Percentiles rank a stretch among this genome's conserved stretches.
phyloP scores from a whole-genome alignment of 2,113 vertebrate species.

The Actinemys pallida region DNA sequence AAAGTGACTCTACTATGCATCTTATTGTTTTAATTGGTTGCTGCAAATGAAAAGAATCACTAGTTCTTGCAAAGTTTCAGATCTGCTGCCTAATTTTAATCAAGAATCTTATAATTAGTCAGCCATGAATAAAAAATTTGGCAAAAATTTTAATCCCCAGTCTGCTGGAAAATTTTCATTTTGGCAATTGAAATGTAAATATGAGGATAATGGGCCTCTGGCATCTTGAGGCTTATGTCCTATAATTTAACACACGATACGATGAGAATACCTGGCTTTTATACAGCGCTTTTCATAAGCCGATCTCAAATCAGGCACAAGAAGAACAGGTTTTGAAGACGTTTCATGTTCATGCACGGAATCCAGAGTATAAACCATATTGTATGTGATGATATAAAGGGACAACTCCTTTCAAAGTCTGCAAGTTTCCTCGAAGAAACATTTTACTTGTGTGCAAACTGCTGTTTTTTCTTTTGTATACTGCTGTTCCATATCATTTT shows the following conservation, averaged over 20 bases:
- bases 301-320: background rate
- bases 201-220: background rate
- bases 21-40: conserved; percentile 59
- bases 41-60: conserved; percentile 60
- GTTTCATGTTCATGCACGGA: background rate
- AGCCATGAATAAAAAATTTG: conserved; percentile 65
- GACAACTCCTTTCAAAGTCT: background rate
- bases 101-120: conserved; percentile 63
- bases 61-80: conserved; percentile 61
- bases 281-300: background rate
- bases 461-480: background rate
- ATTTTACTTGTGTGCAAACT: rapidly evolving
- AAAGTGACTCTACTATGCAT: conserved; percentile 15
- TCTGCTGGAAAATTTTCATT: background rate
- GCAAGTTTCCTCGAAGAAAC: background rate
- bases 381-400: background rate
- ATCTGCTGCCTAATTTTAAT: conserved; percentile 60
- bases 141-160: conserved; percentile 45
- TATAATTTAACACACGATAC: background rate
- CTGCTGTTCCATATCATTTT: background rate
- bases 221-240: background rate
- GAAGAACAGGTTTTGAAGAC: background rate
- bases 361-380: background rate
- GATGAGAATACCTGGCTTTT: background rate
- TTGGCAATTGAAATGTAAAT: background rate